Evolutionary conservation across 2,113 vertebrate species (phyloP), one percentile per base, ranked within the genome.

Genomic region (Mobula hypostoma): DNA sequence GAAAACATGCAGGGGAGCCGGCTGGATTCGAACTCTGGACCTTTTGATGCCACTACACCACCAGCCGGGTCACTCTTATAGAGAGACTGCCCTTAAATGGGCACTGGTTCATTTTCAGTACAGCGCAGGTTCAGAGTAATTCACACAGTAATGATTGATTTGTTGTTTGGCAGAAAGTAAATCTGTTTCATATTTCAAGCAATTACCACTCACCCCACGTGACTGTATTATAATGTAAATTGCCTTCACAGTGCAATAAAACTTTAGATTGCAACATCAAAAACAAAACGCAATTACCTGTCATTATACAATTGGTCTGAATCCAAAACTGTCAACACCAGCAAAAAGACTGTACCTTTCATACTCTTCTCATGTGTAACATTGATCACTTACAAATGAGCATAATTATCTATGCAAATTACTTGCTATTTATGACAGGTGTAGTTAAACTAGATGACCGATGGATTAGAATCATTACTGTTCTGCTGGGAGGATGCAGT

Each of bases 391-490:
- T 74, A 32, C 14, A 93, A 93, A 72, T 15, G 11, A 93, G 91
- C 36, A 56, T 56, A 76, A 93, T 93, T 93, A 93, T 93, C 36
- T 40, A 74, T 76, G 68, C 70, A 93, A 74, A 93, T 93, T 74
- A 76, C 91, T 56, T 93, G 91, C 91, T 93, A 74, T 93, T 74
- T 93, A 93, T 93, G 91, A 93, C 91, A 93, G 91, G 21, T 76
- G 68, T 76, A 93, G 36, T 93, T 93, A 40, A 93, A 70, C 36
- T 93, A 76, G 70, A 93, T 93, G 36, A 93, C 91, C 40, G 68
- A 56, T 93, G 68, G 91, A 74, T 93, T 93, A 1, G 36, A 93
- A 93, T 74, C 40, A 93, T 93, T 56, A 93, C 91, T 29, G 40
- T 56, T 93, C 91, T 93, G 21, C 70, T 74, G 91, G 68, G 70